phyloP scores from a whole-genome alignment of 37 sponge, comb jelly and placozoan genomes.

The Beroe ovata region DNA sequence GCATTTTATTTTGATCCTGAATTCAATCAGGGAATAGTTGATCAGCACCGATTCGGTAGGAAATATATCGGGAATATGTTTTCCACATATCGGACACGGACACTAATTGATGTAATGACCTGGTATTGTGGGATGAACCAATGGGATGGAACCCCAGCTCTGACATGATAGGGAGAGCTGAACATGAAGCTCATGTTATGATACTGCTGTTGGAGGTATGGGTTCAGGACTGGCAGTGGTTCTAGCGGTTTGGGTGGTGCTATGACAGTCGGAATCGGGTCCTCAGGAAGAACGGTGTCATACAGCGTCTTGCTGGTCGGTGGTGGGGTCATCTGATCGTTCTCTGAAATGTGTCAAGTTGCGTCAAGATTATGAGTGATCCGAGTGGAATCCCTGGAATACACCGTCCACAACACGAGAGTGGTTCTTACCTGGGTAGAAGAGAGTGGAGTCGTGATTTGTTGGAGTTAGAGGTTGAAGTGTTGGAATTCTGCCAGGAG shows the following conservation, averaged over 20 bases:
- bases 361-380: too few species aligned
- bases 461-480: too few species aligned
- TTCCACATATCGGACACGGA: neutral
- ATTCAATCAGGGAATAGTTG: too few species aligned
- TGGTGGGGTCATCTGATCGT: neutral
- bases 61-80: too few species aligned
- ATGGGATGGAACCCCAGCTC: neutral
- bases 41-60: too few species aligned
- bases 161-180: neutral
- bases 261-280: neutral
- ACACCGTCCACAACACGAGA: too few species aligned
- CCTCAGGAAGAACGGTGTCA: neutral
- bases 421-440: too few species aligned
- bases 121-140: neutral
- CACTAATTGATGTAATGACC: neutral
- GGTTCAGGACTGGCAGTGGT: neutral
- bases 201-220: neutral
- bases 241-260: neutral
- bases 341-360: too few species aligned
- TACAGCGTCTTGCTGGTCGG: neutral
- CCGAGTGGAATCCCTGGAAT: too few species aligned
- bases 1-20: too few species aligned
- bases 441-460: too few species aligned
- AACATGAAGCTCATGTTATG: neutral
- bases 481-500: too few species aligned